These are phyloP conservation scores for Falco biarmicus DNA, from an alignment of 2,797 vertebrate species.

Conservation along the genomic window DNA sequence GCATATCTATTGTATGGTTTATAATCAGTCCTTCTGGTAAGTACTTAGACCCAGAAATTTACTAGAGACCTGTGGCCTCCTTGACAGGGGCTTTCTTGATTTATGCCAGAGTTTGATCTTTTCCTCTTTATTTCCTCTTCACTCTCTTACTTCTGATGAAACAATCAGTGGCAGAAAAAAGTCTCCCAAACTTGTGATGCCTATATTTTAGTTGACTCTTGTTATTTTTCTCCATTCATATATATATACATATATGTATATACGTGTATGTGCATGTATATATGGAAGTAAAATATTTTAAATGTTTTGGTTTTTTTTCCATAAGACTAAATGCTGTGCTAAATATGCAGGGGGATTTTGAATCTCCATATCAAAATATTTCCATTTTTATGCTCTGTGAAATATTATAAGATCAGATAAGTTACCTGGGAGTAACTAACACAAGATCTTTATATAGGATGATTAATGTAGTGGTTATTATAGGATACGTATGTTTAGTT, in stretches of 20 bases:
- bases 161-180: not conserved
- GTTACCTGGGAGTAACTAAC: not conserved
- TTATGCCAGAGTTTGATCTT: not conserved
- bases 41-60: not conserved
- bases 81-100: not conserved
- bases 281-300: not conserved
- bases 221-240: not conserved
- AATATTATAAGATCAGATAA: not conserved
- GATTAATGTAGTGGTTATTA: not conserved
- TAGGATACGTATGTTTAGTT: not conserved
- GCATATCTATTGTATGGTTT: not conserved
- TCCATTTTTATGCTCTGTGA: not conserved
- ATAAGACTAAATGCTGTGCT: not conserved
- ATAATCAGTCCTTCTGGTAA: not conserved
- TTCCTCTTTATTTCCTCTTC: not conserved
- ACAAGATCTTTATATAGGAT: not conserved
- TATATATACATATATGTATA: fast-evolving
- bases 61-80: not conserved
- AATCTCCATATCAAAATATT: not conserved
- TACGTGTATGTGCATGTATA: not conserved
- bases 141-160: not conserved
- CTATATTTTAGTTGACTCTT: not conserved
- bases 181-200: not conserved
- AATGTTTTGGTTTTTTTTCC: not conserved
- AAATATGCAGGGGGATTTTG: fast-evolving